These are phyloP conservation scores for Alosa alosa DNA, from an alignment of 2,113 vertebrate genomes.

Conservation along the genomic window DNA sequence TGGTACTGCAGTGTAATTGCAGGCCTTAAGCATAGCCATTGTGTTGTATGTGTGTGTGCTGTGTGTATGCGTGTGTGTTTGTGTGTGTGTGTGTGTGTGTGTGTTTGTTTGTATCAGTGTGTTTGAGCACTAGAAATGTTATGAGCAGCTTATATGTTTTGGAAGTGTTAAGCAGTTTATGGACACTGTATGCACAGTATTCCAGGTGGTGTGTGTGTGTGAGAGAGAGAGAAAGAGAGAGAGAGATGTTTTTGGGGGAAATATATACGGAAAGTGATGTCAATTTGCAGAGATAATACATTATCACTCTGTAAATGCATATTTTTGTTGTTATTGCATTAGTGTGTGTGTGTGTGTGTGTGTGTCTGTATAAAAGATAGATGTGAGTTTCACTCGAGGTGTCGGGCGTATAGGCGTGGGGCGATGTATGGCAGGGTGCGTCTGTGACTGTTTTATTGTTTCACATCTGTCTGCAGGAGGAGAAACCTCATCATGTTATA, in stretches of 20 bases:
- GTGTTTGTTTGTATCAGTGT: no score
- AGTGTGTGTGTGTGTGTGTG: background rate
- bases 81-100: background rate
- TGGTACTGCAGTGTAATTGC: slow-evolving; percentile 59
- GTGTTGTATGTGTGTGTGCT: slow-evolving; percentile 53
- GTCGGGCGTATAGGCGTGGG: background rate
- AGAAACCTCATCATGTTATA: slow-evolving; percentile 55
- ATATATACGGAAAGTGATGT: no score
- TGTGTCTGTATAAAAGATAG: slow-evolving; percentile 30
- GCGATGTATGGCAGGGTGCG: background rate
- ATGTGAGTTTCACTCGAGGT: background rate
- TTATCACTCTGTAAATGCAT: background rate
- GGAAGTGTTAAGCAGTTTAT: no score
- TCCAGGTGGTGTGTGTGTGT: no score
- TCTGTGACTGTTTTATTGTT: slow-evolving; percentile 51
- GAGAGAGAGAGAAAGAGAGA: no score
- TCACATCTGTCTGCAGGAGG: slow-evolving; percentile 22
- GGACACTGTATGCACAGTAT: no score
- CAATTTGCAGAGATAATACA: no score
- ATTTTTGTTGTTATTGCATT: background rate
- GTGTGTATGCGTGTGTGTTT: slow-evolving; percentile 18
- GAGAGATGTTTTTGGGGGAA: no score
- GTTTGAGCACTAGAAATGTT: no score
- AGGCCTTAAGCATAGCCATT: slow-evolving; percentile 63
- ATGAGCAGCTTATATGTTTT: no score